Percentiles rank a stretch among this genome's conserved stretches.
phyloP scores from a whole-genome alignment of 2,888 invertebrate genomes.

The Pollenia amentaria region DNA sequence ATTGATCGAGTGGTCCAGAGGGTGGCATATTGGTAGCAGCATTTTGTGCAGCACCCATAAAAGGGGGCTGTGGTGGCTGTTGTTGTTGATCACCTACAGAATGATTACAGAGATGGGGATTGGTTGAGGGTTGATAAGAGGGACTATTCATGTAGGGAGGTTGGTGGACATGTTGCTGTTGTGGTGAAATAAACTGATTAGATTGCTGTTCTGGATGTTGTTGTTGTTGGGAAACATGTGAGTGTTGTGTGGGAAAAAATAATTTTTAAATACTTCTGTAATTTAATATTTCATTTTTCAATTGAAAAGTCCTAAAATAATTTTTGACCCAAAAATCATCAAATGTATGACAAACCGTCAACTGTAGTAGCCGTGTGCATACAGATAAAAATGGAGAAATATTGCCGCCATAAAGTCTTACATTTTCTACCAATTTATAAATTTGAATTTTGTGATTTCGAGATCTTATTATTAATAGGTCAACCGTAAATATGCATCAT shows the following conservation, averaged over 20 bases:
- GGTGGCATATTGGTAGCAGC: constrained; percentile 36
- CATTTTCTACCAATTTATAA: too few relatives aligned
- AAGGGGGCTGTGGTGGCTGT: constrained; percentile 52
- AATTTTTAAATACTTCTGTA: too few relatives aligned
- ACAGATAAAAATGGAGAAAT: too few relatives aligned
- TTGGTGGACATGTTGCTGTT: constrained; percentile 75
- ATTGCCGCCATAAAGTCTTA: too few relatives aligned
- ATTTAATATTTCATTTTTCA: too few relatives aligned
- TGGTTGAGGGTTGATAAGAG: constrained; percentile 52
- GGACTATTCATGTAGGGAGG: constrained; percentile 59
- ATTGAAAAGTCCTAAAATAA: too few relatives aligned
- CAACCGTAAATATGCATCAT: too few relatives aligned
- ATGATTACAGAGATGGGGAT: constrained; percentile 56
- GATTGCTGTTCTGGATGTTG: constrained; percentile 72
- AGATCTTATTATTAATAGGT: too few relatives aligned
- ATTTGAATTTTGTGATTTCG: too few relatives aligned
- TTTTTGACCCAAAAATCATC: too few relatives aligned
- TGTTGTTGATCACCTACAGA: constrained; percentile 45
- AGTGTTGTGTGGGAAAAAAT: constrained; percentile 61
- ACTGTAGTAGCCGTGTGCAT: too few relatives aligned
- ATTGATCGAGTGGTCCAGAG: constrained; percentile 75
- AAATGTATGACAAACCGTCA: too few relatives aligned
- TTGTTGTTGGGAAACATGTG: constrained; percentile 66
- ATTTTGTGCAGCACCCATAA: constrained; percentile 43
- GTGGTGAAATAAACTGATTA: constrained; percentile 73